These are phyloP conservation scores for Craniophora ligustri DNA, from an alignment of 2,888 invertebrate species.

Conservation along the genomic window DNA sequence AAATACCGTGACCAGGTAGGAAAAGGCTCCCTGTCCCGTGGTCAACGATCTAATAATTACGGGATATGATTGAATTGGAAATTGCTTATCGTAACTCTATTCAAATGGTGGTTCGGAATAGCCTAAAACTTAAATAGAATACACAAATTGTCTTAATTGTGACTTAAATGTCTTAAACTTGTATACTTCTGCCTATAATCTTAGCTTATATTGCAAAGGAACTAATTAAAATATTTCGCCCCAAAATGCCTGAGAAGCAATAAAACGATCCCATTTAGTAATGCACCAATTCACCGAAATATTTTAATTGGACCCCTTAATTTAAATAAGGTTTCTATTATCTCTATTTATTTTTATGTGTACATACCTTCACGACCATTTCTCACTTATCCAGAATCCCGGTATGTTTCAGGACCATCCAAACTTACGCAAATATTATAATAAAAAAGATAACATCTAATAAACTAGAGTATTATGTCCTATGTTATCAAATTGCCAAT, in stretches of 20 bases:
- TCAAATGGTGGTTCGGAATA: conserved; percentile 17
- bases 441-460: too few relatives aligned
- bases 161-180: not conserved
- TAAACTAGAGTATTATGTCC: not conserved
- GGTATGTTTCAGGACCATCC: too few relatives aligned
- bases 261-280: not conserved
- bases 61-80: conserved; percentile 40
- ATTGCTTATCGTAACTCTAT: conserved; percentile 11
- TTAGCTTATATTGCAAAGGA: not conserved
- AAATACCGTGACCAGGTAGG: conserved; percentile 2
- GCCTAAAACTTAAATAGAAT: not conserved
- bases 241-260: not conserved
- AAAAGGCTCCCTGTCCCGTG: conserved; percentile 16
- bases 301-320: not conserved
- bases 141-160: not conserved
- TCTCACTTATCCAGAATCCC: too few relatives aligned
- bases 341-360: too few relatives aligned
- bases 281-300: not conserved
- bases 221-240: not conserved
- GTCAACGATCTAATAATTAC: conserved; percentile 42
- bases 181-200: not conserved
- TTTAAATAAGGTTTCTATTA: too few relatives aligned
- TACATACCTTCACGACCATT: too few relatives aligned
- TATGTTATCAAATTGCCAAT: conserved; percentile 32
- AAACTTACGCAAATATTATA: too few relatives aligned